A percentile compares a stretch with the other conserved stretches of the same genome.
These are phyloP conservation scores for Heterocephalus glaber DNA, from an alignment of 2,113 vertebrate genomes.

Conservation along the genomic window DNA sequence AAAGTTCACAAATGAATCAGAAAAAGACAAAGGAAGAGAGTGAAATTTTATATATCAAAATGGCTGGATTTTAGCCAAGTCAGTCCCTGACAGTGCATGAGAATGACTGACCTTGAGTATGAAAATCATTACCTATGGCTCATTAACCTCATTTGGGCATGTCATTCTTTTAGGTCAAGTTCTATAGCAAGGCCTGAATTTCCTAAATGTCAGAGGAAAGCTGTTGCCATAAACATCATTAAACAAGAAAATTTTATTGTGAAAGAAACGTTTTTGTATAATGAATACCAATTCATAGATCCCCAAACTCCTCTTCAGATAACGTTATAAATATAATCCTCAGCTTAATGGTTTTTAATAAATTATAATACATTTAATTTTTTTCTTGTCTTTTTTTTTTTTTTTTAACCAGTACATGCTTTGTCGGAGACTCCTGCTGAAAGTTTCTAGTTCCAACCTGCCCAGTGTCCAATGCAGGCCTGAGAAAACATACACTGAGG, in stretches of 20 bases:
- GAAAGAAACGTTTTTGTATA: not conserved
- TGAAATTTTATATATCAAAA: not conserved
- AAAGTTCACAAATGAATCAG: not conserved
- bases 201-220: not conserved
- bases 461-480: too few species aligned
- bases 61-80: not conserved
- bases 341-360: accelerated
- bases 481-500: too few species aligned
- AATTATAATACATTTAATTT: not conserved
- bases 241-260: not conserved
- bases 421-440: too few species aligned
- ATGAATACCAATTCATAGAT: not conserved
- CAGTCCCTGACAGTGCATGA: not conserved
- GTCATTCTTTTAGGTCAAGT: not conserved
- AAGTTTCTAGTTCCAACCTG: too few species aligned
- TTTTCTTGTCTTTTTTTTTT: not conserved
- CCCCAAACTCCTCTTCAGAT: not conserved
- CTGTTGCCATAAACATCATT: not conserved
- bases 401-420: not conserved
- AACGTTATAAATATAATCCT: not conserved
- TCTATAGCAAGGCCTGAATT: not conserved
- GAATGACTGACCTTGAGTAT: not conserved
- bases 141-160: not conserved
- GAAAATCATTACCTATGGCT: not conserved
- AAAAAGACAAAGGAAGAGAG: not conserved